Evolutionary conservation across 2,797 vertebrate species (phyloP).

Genomic region (Melanotaenia pygmaea): DNA sequence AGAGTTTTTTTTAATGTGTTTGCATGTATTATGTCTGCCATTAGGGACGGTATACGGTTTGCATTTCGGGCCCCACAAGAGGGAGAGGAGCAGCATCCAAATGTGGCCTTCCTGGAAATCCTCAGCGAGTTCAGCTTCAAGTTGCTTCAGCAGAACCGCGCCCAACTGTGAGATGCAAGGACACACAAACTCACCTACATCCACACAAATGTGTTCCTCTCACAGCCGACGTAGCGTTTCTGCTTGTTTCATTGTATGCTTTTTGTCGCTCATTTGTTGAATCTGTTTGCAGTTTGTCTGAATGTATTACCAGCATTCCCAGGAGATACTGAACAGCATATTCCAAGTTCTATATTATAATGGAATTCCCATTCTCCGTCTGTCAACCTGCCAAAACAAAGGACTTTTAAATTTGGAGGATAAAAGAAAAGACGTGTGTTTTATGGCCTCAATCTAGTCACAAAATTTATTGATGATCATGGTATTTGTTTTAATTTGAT

Average conservation of each 20-base stretch:
- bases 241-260: background rate
- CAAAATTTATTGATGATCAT: background rate
- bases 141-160: constrained; percentile 84
- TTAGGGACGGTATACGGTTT: constrained; percentile 89
- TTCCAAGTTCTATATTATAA: background rate
- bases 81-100: constrained; percentile 65
- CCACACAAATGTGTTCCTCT: background rate
- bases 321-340: background rate
- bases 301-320: background rate
- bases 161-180: constrained; percentile 83
- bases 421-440: background rate
- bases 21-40: constrained; percentile 14
- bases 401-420: background rate
- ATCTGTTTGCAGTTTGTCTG: background rate
- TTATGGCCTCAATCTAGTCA: background rate
- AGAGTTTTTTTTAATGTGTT: background rate
- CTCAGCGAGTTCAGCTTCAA: constrained; percentile 92
- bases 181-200: constrained; percentile 2
- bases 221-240: background rate
- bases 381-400: background rate
- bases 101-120: constrained; percentile 88
- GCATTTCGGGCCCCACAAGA: constrained; percentile 75
- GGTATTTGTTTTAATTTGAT: background rate
- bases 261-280: background rate
- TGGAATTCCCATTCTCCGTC: background rate